Evolutionary conservation across 2,888 invertebrate species (phyloP).

Genomic region (Epistrophe grossulariae): DNA sequence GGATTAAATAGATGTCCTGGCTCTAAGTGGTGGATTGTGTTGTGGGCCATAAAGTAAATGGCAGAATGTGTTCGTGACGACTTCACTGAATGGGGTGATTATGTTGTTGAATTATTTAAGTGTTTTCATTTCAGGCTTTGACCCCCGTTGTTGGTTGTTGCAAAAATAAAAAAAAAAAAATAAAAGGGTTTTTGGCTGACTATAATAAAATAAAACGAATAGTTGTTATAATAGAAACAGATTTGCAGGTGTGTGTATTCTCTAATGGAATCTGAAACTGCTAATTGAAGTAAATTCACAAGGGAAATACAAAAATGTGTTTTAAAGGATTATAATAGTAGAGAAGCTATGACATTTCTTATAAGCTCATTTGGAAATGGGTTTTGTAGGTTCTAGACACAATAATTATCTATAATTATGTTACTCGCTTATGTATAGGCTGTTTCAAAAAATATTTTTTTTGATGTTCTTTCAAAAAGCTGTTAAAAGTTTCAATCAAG

Average conservation of each 20-base stretch:
- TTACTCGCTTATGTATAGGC: too few relatives aligned
- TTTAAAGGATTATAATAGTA: not conserved
- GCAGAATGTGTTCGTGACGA: conserved; percentile 64
- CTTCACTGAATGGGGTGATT: conserved; percentile 61
- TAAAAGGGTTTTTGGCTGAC: conserved; percentile 35
- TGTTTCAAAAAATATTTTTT: too few relatives aligned
- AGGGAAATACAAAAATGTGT: not conserved
- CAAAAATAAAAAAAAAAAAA: not conserved
- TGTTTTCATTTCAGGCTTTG: conserved; percentile 40
- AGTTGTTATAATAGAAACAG: conserved; percentile 6
- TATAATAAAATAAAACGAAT: conserved; percentile 26
- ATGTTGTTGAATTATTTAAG: conserved; percentile 69
- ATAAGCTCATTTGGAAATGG: too few relatives aligned
- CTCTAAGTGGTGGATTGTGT: conserved; percentile 62
- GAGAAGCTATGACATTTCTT: too few relatives aligned
- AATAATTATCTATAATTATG: too few relatives aligned
- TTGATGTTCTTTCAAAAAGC: too few relatives aligned
- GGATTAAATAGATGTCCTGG: conserved; percentile 69
- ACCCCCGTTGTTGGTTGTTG: not conserved
- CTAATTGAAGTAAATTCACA: conserved; percentile 2
- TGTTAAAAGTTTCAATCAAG: too few relatives aligned
- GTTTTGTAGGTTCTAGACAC: too few relatives aligned
- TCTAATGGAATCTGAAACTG: conserved; percentile 14
- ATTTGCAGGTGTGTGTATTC: not conserved
- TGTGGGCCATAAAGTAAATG: conserved; percentile 63